These are phyloP conservation scores for Nyctereutes procyonoides DNA, from an alignment of 2,113 vertebrate genomes.

Conservation along the genomic window DNA sequence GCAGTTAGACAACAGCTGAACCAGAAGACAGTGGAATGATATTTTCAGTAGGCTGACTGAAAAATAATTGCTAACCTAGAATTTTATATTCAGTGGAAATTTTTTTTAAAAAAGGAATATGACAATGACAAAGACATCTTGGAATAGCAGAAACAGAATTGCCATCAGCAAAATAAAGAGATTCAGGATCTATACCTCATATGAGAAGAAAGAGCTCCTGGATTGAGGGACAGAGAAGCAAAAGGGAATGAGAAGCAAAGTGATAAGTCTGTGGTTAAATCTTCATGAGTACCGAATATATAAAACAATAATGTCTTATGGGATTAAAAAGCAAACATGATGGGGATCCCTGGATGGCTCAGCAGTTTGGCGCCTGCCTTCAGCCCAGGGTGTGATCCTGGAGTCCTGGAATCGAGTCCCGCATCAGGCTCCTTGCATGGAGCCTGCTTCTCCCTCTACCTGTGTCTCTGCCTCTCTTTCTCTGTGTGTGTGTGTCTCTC, in stretches of 20 bases:
- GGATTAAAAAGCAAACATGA: not conserved
- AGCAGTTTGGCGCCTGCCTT: too few species aligned
- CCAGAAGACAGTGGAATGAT: not conserved
- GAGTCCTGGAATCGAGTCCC: too few species aligned
- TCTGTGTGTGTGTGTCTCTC: too few species aligned
- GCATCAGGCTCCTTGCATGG: too few species aligned
- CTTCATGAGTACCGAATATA: not conserved
- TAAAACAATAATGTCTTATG: not conserved
- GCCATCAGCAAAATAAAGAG: not conserved
- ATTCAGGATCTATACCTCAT: not conserved
- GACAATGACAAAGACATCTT: not conserved
- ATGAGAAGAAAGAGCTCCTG: not conserved
- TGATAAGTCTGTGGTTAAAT: not conserved
- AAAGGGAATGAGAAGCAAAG: not conserved
- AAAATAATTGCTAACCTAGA: not conserved
- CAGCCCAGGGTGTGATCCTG: too few species aligned
- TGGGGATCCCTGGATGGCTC: too few species aligned
- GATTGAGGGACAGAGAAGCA: not conserved
- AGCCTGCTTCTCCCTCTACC: too few species aligned
- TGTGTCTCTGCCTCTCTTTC: too few species aligned
- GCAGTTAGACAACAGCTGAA: not conserved
- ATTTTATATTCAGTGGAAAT: not conserved
- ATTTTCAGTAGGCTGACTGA: not conserved
- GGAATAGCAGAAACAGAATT: not conserved
- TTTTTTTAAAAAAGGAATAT: not conserved